Evolutionary conservation across 2,113 vertebrate genomes (phyloP).

Genomic region (Carassius auratus): DNA sequence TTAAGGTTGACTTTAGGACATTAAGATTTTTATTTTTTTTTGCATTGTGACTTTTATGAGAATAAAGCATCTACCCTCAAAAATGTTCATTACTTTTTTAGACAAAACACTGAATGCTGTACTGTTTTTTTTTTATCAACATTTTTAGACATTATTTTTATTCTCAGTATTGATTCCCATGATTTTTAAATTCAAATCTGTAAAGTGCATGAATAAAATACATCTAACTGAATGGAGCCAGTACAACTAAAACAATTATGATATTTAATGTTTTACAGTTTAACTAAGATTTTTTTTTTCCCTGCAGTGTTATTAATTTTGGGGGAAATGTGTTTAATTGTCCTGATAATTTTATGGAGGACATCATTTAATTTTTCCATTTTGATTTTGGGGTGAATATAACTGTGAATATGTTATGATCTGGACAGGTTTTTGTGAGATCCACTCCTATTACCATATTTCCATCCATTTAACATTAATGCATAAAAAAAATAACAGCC

Average conservation of each 20-base stretch:
- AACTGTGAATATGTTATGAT: not conserved
- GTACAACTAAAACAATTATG: not conserved
- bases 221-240: not conserved
- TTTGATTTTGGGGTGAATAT: not conserved
- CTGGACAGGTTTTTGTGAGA: not conserved
- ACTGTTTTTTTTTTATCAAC: no score
- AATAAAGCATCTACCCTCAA: not conserved
- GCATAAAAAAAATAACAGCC: not conserved
- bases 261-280: not conserved
- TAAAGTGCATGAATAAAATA: not conserved
- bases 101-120: not conserved
- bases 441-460: not conserved
- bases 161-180: no score
- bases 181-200: not conserved
- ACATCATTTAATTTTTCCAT: not conserved
- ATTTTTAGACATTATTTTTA: no score
- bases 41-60: not conserved
- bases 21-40: not conserved
- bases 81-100: no score
- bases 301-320: not conserved
- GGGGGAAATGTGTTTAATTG: not conserved
- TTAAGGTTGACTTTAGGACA: not conserved
- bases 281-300: not conserved
- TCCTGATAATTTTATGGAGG: not conserved
- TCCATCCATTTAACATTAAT: not conserved